Conservation (phyloP, 2,797 vertebrate genomes). For the Esox lucius region DNA sequence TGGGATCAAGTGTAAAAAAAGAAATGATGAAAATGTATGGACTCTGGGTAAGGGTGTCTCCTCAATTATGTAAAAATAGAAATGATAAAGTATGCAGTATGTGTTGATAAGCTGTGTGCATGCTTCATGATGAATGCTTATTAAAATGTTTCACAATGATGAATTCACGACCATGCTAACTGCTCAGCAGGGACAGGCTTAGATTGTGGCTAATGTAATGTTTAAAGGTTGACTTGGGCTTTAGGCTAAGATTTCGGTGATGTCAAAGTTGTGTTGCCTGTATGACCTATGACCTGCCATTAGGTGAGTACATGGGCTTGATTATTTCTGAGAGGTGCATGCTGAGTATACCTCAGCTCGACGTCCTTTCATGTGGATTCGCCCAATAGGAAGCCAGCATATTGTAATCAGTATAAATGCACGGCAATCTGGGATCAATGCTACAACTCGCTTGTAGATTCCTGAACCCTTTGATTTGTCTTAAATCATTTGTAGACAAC, state of each 20-base stretch:
- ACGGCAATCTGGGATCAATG: conserved; percentile 11
- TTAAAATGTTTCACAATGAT: too few relatives aligned
- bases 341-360: conserved; percentile 11
- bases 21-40: neutral
- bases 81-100: too few relatives aligned
- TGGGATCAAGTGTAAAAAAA: too few relatives aligned
- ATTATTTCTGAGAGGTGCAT: neutral
- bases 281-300: neutral
- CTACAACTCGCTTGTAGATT: conserved; percentile 44
- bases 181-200: too few relatives aligned
- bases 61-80: too few relatives aligned
- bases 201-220: too few relatives aligned
- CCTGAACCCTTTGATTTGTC: conserved; percentile 26
- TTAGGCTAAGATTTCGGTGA: neutral
- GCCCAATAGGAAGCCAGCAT: conserved; percentile 43
- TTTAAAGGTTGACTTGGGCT: too few relatives aligned
- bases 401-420: neutral
- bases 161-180: too few relatives aligned
- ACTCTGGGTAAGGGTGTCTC: neutral
- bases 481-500: conserved; percentile 27
- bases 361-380: conserved; percentile 36
- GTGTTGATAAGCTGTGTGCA: too few relatives aligned
- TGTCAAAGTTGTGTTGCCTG: neutral
- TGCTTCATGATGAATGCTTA: too few relatives aligned
- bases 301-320: neutral